Percentiles rank a stretch among this genome's conserved stretches.
These are phyloP conservation scores for Ibycter americanus DNA, from an alignment of 2,797 vertebrate genomes.

Conservation along the genomic window DNA sequence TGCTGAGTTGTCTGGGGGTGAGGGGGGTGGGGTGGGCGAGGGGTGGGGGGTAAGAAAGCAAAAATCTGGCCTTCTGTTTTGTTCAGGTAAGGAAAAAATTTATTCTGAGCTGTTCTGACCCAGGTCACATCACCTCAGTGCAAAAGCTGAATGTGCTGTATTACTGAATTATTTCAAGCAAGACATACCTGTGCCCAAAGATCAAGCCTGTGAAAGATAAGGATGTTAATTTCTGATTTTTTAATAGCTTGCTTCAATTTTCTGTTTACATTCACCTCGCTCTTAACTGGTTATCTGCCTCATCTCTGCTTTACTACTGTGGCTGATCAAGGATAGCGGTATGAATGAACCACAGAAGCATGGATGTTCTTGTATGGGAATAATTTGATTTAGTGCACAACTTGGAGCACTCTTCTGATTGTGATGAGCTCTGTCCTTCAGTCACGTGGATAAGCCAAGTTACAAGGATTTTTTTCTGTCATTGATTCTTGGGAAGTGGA, in stretches of 20 bases:
- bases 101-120: neutral
- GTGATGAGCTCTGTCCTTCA: neutral
- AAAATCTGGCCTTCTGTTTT: neutral
- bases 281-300: neutral
- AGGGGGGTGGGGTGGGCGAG: too few species aligned
- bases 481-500: neutral
- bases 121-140: neutral
- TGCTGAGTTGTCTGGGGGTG: neutral
- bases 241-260: neutral
- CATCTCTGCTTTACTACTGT: neutral
- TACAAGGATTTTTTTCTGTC: neutral
- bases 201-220: neutral
- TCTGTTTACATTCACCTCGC: neutral
- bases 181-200: neutral
- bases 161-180: neutral
- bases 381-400: neutral
- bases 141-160: neutral
- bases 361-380: neutral
- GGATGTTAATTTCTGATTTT: neutral
- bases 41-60: neutral
- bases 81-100: neutral
- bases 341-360: neutral
- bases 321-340: neutral
- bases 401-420: neutral
- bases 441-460: neutral